Evolutionary conservation across 2,888 invertebrate species (phyloP).

Genomic region (Synergus laeviventris): DNA sequence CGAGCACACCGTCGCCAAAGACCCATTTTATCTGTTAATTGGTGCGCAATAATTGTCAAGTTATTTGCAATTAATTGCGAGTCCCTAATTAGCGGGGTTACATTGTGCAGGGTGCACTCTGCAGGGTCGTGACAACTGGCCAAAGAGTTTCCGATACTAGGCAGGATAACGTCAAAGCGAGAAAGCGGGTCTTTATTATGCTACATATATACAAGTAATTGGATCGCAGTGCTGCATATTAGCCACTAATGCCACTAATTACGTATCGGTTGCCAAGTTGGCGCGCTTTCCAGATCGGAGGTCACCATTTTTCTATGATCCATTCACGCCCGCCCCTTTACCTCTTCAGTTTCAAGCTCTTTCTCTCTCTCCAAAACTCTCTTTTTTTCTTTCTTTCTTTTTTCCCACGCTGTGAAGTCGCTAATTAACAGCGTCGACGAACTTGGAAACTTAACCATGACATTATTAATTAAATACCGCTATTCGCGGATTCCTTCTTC

Average conservation of each 20-base stretch:
- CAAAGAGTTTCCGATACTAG: slow-evolving; percentile 18
- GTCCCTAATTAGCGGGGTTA: slow-evolving; percentile 54
- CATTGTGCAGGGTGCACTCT: background rate
- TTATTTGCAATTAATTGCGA: slow-evolving; percentile 54
- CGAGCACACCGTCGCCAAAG: slow-evolving; percentile 37
- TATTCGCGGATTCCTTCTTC: slow-evolving; percentile 21
- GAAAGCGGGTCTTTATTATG: slow-evolving; percentile 23
- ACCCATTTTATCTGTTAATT: slow-evolving; percentile 57
- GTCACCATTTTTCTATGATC: background rate
- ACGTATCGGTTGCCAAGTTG: background rate
- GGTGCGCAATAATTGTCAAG: slow-evolving; percentile 51
- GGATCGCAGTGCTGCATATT: background rate
- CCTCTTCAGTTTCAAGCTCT: background rate
- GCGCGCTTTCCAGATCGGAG: background rate
- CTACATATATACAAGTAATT: background rate
- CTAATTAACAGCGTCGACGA: slow-evolving; percentile 21
- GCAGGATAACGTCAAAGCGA: slow-evolving; percentile 13
- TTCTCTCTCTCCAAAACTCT: background rate
- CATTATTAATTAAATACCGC: slow-evolving; percentile 28
- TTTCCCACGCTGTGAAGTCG: background rate
- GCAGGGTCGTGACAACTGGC: background rate
- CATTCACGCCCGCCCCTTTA: too few species aligned
- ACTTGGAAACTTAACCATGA: background rate
- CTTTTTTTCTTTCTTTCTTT: background rate
- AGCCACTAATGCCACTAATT: background rate